Base-by-base conservation (phyloP, 2,888 invertebrate species). In the Lycaena phlaeas region DNA sequence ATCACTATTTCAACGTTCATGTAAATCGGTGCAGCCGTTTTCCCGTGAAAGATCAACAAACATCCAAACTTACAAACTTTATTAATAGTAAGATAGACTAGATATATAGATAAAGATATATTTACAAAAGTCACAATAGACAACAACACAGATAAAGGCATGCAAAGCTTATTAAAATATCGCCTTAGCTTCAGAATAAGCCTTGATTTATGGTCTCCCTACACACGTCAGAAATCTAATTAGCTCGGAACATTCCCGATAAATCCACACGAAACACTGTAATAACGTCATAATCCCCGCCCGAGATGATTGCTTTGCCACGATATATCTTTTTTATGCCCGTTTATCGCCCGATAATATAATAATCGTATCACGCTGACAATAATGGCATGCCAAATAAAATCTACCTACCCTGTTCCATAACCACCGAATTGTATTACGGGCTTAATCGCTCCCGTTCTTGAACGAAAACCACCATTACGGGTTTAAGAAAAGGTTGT, bases 331-430 rank as follows among this genome's bases (percentile, higher is more conserved):
- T 77, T 79, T 78, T 81, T 76, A 78, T 76, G 61, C 57, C 61
- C 77, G 70, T 79, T 79, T 81, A 79, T 79, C 77, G 78, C 73
- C 74, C 67, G 75, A 73, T 79, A 81, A 81, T 79, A 78, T 77
- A 78, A 79, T 79, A 81, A 81, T 81, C 77, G 75, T 76, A 79
- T 77, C 75, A 74, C 64, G 64, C 76, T 73, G 74, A 77, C 77
- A 76, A 78, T 79, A 78, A 79, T 77, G 75, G 76, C 68, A 76
- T 70, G 75, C 76, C 76, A 77, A 79, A 79, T 78, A 79, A 78
- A 81, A 76, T 75, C 68, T 70, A 78, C 76, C 76, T 77, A 76
- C 76, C 75, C 73, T 61, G 67, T 64, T 68, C 64, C 59, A 56
- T 61, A 53, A 49, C 52, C 46, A 43, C 45, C 26, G 42, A 60